A percentile compares a stretch with the other conserved stretches of the same genome.
Conservation (phyloP, 2,888 invertebrate species). For the Trissolcus brochymenae region DNA sequence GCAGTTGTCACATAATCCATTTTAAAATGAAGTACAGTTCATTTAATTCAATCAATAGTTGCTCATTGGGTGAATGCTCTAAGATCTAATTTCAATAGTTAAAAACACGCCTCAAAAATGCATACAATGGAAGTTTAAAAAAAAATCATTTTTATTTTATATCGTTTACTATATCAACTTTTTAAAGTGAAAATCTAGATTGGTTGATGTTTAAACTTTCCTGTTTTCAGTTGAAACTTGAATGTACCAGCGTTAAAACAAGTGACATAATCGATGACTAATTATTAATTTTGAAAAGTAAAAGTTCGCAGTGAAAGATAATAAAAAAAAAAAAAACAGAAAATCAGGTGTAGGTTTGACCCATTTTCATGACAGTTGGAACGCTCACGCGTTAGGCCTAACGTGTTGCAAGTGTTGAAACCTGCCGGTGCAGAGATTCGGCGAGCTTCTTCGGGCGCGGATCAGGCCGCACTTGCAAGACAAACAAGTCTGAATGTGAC, state of each 20-base stretch:
- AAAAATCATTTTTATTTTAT: too few species aligned
- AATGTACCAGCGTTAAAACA: not conserved
- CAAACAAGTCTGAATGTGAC: conserved; percentile 23
- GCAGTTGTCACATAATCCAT: conserved; percentile 64
- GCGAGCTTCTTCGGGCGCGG: conserved; percentile 2
- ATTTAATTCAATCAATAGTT: conserved; percentile 63
- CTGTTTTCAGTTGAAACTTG: too few species aligned
- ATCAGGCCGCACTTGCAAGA: conserved; percentile 8
- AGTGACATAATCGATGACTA: conserved; percentile 1
- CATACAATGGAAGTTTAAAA: too few species aligned
- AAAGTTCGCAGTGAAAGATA: not conserved
- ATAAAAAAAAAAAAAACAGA: conserved; percentile 12
- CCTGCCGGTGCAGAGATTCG: not conserved
- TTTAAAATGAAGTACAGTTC: conserved; percentile 62
- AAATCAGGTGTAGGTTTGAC: conserved; percentile 40
- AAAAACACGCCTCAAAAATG: too few species aligned
- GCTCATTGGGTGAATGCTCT: conserved; percentile 47
- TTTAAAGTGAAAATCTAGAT: too few species aligned
- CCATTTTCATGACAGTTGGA: conserved; percentile 33
- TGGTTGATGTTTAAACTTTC: too few species aligned
- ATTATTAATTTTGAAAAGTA: not conserved
- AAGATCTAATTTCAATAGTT: conserved; percentile 5
- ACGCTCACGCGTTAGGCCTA: conserved; percentile 42
- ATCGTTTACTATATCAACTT: too few species aligned
- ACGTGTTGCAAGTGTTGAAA: conserved; percentile 20